Percentiles rank a stretch among this genome's conserved stretches.
These are phyloP conservation scores for Nineta flava DNA, from an alignment of 2,888 invertebrate species.

Conservation along the genomic window DNA sequence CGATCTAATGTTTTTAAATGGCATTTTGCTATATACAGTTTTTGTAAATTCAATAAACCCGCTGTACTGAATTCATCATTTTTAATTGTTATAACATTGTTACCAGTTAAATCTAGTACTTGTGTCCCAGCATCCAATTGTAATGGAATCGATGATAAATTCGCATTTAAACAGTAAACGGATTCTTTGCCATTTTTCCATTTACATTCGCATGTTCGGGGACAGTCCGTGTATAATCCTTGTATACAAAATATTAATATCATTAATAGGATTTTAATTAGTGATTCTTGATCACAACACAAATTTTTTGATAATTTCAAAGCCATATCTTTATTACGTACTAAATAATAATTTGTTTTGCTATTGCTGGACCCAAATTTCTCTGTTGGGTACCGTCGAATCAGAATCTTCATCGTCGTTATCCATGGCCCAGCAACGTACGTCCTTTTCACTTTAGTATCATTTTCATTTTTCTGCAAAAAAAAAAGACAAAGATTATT, in stretches of 20 bases:
- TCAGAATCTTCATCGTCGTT: conserved; percentile 8
- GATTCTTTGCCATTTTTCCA: conserved; percentile 81
- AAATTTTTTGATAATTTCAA: background rate
- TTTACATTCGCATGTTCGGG: conserved; percentile 68
- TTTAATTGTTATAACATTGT: conserved; percentile 46
- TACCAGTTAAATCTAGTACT: conserved; percentile 61
- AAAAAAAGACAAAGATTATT: conserved; percentile 6
- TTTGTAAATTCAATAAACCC: conserved; percentile 65
- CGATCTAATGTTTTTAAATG: conserved; percentile 50
- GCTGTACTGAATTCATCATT: conserved; percentile 60
- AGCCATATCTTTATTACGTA: background rate
- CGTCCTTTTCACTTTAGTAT: conserved; percentile 2
- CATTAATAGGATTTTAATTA: conserved; percentile 14
- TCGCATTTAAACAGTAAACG: conserved; percentile 61
- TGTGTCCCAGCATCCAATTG: conserved; percentile 65
- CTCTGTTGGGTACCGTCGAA: conserved; percentile 1
- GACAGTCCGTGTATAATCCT: conserved; percentile 43
- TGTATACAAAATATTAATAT: conserved; percentile 26
- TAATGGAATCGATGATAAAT: conserved; percentile 54
- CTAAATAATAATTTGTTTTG: conserved; percentile 1
- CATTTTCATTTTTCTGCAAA: conserved; percentile 6
- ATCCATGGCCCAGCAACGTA: conserved; percentile 3
- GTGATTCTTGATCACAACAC: background rate
- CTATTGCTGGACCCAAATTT: conserved; percentile 2
- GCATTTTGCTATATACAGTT: conserved; percentile 58